Percentiles rank a stretch among this genome's conserved stretches.
Evolutionary conservation across 2,888 invertebrate genomes (phyloP).

Genomic region (Tenthredo livida): DNA sequence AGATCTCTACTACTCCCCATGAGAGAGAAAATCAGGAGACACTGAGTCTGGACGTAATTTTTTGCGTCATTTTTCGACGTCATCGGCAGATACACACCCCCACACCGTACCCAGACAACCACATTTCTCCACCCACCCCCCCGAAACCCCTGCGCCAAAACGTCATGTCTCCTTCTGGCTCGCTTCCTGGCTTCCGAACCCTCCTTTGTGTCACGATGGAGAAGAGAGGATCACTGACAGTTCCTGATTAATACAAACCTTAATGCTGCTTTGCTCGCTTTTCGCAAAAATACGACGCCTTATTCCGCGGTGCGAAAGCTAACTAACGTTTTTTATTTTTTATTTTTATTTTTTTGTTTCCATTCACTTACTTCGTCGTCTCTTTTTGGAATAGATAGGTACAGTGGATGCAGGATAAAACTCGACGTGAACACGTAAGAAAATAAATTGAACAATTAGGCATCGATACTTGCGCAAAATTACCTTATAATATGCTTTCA

Average conservation of each 20-base stretch:
- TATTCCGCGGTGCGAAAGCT: not conserved
- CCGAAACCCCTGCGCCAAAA: constrained; percentile 63
- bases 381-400: not conserved
- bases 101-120: constrained; percentile 37
- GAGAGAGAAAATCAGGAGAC: constrained; percentile 66
- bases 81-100: constrained; percentile 74
- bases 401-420: not conserved
- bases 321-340: constrained; percentile 11
- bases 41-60: constrained; percentile 73
- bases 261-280: constrained; percentile 65
- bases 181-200: constrained; percentile 63
- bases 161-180: constrained; percentile 64
- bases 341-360: not conserved
- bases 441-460: not conserved
- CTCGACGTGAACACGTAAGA: not conserved
- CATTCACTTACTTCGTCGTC: too few species aligned
- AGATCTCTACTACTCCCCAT: constrained; percentile 20
- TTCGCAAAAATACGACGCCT: constrained; percentile 23
- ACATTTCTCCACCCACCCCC: constrained; percentile 24
- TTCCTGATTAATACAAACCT: constrained; percentile 77
- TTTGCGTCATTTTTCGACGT: constrained; percentile 76
- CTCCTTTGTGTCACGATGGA: constrained; percentile 60
- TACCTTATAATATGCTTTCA: not conserved
- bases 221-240: constrained; percentile 71
- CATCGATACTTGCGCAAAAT: not conserved